These are phyloP conservation scores for Drosophila robusta DNA, from an alignment of 2,888 invertebrate genomes.

Conservation along the genomic window DNA sequence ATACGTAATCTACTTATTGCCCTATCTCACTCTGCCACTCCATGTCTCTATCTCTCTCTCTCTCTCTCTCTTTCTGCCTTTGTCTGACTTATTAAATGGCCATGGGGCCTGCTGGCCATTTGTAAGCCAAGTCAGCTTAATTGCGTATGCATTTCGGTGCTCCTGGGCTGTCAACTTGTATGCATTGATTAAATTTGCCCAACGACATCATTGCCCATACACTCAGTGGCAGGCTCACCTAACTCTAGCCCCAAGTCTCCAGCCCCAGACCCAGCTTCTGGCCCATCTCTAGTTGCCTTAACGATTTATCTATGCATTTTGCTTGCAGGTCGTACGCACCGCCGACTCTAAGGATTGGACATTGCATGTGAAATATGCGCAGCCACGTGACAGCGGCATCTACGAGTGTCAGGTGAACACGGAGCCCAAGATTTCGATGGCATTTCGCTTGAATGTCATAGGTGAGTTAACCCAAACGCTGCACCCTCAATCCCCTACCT, in stretches of 20 bases:
- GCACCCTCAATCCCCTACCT: neutral
- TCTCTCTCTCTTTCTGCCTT: neutral
- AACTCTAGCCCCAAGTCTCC: neutral
- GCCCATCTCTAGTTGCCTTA: slow-evolving; percentile 3
- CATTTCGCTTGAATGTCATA: slow-evolving; percentile 93
- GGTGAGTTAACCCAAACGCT: slow-evolving; percentile 86
- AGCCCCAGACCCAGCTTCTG: neutral
- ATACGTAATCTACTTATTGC: slow-evolving; percentile 59
- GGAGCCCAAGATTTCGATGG: slow-evolving; percentile 95
- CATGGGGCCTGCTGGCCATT: slow-evolving; percentile 48
- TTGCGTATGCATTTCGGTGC: slow-evolving; percentile 71
- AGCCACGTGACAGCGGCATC: slow-evolving; percentile 92
- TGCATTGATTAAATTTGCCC: slow-evolving; percentile 77
- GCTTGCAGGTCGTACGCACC: slow-evolving; percentile 82
- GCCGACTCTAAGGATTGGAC: slow-evolving; percentile 96
- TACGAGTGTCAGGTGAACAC: slow-evolving; percentile 89
- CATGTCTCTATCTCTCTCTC: neutral
- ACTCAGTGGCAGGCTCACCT: slow-evolving; percentile 1
- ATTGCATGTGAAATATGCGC: slow-evolving; percentile 94
- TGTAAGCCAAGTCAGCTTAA: slow-evolving; percentile 71
- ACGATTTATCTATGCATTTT: slow-evolving; percentile 65
- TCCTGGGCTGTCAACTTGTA: slow-evolving; percentile 49
- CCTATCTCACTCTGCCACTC: neutral
- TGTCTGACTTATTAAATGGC: slow-evolving; percentile 66
- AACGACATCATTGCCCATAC: slow-evolving; percentile 38